Percentiles rank a stretch among this genome's conserved stretches.
Conservation (phyloP, 2,797 vertebrate species). For the Coranthus polyacanthus region DNA sequence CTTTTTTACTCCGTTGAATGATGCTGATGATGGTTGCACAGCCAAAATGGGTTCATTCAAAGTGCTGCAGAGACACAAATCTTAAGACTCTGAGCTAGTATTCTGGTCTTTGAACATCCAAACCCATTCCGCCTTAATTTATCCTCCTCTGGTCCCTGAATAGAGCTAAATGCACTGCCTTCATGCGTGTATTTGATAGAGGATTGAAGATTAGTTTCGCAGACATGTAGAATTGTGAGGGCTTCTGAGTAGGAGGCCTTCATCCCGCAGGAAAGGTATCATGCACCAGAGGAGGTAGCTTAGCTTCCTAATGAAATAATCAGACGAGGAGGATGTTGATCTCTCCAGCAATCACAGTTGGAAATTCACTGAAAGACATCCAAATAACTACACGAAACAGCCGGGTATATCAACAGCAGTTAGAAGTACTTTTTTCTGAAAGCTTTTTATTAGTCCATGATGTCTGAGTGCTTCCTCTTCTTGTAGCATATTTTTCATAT, state of each 20-base stretch:
- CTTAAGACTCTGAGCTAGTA: conserved; percentile 24
- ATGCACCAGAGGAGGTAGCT: conserved; percentile 34
- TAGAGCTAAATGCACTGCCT: conserved; percentile 31
- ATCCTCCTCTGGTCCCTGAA: conserved; percentile 47
- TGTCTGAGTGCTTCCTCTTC: no score
- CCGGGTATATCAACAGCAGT: conserved; percentile 31
- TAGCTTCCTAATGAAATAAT: conserved; percentile 64
- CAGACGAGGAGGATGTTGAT: conserved; percentile 63
- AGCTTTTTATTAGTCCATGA: no score
- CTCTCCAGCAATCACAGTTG: conserved; percentile 49
- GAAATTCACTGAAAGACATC: conserved; percentile 39
- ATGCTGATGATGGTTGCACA: conserved; percentile 13
- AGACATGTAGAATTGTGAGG: conserved; percentile 38
- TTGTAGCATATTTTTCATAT: background rate
- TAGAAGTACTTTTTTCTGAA: conserved; percentile 19
- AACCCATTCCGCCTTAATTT: conserved; percentile 35
- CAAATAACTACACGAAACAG: conserved; percentile 39
- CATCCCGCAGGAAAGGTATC: conserved; percentile 32
- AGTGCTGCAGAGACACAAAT: conserved; percentile 24
- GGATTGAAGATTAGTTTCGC: conserved; percentile 43
- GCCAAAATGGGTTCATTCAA: conserved; percentile 11
- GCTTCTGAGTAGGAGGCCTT: conserved; percentile 44
- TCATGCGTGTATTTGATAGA: conserved; percentile 24
- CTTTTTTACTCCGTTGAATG: conserved; percentile 24
- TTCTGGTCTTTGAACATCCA: conserved; percentile 37